Evolutionary conservation across 92 coral and sea anemone genomes (phyloP).

Genomic region (Plumapathes pennacea): DNA sequence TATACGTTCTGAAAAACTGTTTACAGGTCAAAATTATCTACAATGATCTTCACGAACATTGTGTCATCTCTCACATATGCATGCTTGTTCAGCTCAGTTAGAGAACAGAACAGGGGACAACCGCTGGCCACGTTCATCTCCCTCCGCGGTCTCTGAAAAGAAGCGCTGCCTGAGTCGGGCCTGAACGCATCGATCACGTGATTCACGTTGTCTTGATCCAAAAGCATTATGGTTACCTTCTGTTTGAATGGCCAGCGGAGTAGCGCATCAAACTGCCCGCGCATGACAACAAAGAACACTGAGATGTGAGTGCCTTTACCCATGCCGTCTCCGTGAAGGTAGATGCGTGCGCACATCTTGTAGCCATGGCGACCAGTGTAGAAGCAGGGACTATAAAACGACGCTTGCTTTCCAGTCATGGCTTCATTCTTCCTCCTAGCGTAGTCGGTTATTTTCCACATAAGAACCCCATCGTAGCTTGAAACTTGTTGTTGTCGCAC

Average conservation of each 20-base stretch:
- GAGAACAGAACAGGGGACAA: conserved; percentile 75
- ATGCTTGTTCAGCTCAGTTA: conserved; percentile 58
- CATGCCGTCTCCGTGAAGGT: conserved; percentile 58
- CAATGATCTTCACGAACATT: conserved; percentile 62
- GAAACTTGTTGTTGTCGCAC: neutral
- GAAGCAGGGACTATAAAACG: conserved; percentile 50
- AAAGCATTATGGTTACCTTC: conserved; percentile 65
- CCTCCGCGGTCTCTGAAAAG: conserved; percentile 76
- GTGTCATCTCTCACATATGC: conserved; percentile 70
- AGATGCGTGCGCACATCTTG: conserved; percentile 65
- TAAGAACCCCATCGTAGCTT: conserved; percentile 23
- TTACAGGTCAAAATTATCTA: conserved; percentile 42
- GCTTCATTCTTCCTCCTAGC: conserved; percentile 33
- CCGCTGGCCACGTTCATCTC: conserved; percentile 87
- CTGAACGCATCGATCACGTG: conserved; percentile 85
- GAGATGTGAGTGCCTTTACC: conserved; percentile 52
- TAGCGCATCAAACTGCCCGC: conserved; percentile 60
- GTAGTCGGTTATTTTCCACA: conserved; percentile 44
- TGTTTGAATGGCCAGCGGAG: conserved; percentile 86
- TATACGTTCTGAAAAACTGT: no score
- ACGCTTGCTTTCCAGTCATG: conserved; percentile 15
- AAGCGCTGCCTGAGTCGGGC: conserved; percentile 86
- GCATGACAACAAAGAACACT: conserved; percentile 54
- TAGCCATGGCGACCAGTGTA: conserved; percentile 52
- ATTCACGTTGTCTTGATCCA: conserved; percentile 77